Evolutionary conservation across 2,888 invertebrate genomes (phyloP), one percentile per base, ranked within the genome.

Genomic region (Halictus ligatus): DNA sequence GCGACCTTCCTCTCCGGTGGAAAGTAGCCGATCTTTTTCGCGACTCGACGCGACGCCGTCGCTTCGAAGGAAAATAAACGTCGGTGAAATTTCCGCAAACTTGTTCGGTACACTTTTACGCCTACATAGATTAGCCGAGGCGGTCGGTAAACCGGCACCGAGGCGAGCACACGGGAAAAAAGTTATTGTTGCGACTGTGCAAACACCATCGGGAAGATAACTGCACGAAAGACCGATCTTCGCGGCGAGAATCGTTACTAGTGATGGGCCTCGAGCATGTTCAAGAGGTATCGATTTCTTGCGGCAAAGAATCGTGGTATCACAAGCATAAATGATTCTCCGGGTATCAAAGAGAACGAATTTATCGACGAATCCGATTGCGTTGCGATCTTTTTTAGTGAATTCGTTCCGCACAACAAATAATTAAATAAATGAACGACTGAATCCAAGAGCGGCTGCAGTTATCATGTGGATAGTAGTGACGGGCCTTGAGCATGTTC

Each of bases 21-120:
- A 29, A 64, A 29, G 29, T 64, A 8, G 1, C 29, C 64, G 64
- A 64, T 64, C 15, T 64, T 64, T 64, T 2, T 29, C 15, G 29
- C 15, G 15, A 18, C 29, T 6, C 6, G 54, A 21, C 54, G 54
- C 6, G 15, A 0, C 60, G 7, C 25, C 21, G 46, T 25, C 29
- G 12, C 21, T 21, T 18, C 25, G 50, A 15, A n/a, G 8, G n/a
- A 15, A 80, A 75, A 60, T 25, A 12, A 43, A 48, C 46, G 67
- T 8, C 40, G 60, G 80, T 48, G 80, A 85, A 85, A 80, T 77
- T 77, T 77, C 25, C 74, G 80, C 80, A 84, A 85, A 85, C 74
- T 83, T 67, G 79, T 83, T 43, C 64, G 50, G 71, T 50, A 43
- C 29, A 80, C 71, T 75, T 85, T 85, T 84, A 69, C 74, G 69